Evolutionary conservation across 2,888 invertebrate species (phyloP).

Genomic region (Terebella lapidaria): DNA sequence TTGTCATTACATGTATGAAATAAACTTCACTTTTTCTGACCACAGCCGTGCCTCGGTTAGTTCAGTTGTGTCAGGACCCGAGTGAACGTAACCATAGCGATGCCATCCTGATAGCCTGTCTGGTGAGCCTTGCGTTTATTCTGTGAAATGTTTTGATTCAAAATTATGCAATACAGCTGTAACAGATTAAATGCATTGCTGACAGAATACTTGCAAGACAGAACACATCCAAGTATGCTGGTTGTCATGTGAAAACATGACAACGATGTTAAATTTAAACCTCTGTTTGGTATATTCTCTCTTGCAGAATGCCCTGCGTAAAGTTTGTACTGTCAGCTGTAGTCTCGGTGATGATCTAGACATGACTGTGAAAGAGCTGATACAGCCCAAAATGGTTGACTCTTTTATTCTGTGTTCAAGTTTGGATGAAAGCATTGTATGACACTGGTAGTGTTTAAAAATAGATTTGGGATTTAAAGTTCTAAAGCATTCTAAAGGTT

Average conservation of each 20-base stretch:
- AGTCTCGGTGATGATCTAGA: background rate
- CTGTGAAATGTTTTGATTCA: background rate
- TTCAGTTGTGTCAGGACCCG: slow-evolving; percentile 66
- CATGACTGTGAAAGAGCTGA: background rate
- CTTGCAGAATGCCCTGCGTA: background rate
- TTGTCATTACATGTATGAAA: too few species aligned
- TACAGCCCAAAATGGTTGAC: slow-evolving; percentile 58
- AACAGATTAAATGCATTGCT: too few species aligned
- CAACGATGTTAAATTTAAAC: too few species aligned
- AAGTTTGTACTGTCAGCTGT: background rate
- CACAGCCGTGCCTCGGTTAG: slow-evolving; percentile 56
- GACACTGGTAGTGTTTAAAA: too few species aligned
- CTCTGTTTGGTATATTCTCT: background rate
- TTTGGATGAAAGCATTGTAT: slow-evolving; percentile 76
- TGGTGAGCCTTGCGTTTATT: slow-evolving; percentile 56
- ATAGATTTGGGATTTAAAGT: too few species aligned
- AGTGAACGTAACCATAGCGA: slow-evolving; percentile 63
- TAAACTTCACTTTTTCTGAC: too few species aligned
- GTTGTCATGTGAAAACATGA: too few species aligned
- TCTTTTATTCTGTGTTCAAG: slow-evolving; percentile 74
- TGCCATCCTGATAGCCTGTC: slow-evolving; percentile 64
- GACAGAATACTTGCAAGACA: too few species aligned
- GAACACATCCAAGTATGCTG: too few species aligned
- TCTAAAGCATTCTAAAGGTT: too few species aligned
- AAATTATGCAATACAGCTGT: too few species aligned